Conservation (phyloP, 1,140 invertebrate species). For the Bombus consobrinus region DNA sequence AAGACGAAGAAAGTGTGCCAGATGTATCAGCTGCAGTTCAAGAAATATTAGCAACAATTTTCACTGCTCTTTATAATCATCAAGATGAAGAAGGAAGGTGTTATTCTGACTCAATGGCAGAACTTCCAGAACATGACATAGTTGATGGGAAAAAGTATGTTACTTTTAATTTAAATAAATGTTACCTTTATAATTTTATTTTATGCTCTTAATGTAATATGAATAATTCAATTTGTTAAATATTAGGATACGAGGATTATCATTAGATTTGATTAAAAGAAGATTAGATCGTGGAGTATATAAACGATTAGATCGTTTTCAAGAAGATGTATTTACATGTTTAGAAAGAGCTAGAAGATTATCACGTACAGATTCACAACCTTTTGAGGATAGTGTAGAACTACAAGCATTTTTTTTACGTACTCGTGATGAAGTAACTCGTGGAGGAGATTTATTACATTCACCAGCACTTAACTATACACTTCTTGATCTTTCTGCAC, state of each 20-base stretch:
- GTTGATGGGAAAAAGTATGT: constrained; percentile 86
- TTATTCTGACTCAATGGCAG: constrained; percentile 97
- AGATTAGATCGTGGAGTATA: constrained; percentile 94
- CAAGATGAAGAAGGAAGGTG: constrained; percentile 98
- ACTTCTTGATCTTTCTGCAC: constrained; percentile 87
- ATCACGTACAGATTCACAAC: constrained; percentile 95
- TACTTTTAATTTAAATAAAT: constrained; percentile 22
- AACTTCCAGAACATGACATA: constrained; percentile 95
- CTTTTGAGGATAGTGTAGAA: constrained; percentile 97
- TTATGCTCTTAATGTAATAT: neutral
- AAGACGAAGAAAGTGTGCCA: constrained; percentile 93
- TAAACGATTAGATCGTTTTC: constrained; percentile 96
- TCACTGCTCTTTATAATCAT: constrained; percentile 97
- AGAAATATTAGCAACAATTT: constrained; percentile 95
- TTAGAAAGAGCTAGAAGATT: constrained; percentile 94
- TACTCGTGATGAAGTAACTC: constrained; percentile 89
- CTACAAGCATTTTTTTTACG: constrained; percentile 96
- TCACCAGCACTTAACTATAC: constrained; percentile 94
- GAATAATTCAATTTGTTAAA: constrained; percentile 71
- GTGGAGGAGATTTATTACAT: constrained; percentile 90
- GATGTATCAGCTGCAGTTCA: constrained; percentile 95
- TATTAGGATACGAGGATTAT: constrained; percentile 89
- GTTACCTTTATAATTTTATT: constrained; percentile 15
- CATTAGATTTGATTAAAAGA: constrained; percentile 93
- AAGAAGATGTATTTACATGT: constrained; percentile 97